Conservation (phyloP, 2,888 invertebrate species). For the Eristalinus sepulchralis region DNA sequence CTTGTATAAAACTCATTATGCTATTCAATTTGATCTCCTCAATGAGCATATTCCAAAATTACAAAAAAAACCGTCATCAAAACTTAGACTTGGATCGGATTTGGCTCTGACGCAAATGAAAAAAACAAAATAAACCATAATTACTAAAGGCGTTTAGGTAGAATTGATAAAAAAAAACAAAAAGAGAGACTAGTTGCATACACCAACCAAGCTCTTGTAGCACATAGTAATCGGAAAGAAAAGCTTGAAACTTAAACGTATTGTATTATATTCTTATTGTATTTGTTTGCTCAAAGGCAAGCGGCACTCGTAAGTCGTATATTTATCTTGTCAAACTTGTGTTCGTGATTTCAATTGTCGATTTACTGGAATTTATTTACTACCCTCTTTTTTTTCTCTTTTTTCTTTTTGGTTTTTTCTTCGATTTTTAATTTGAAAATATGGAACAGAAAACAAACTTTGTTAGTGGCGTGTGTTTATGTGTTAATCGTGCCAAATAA, state of each 20-base stretch:
- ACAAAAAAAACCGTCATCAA: neutral
- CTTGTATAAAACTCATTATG: slow-evolving; percentile 8
- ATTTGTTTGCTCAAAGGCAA: neutral
- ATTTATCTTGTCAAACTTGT: slow-evolving; percentile 26
- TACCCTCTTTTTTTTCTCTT: neutral
- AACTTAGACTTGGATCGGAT: neutral
- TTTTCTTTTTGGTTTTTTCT: no score
- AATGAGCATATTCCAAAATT: neutral
- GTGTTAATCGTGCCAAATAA: slow-evolving; percentile 50
- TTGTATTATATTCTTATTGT: neutral
- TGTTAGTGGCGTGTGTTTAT: slow-evolving; percentile 37
- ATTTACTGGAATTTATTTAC: neutral
- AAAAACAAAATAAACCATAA: neutral
- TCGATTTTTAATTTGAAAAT: slow-evolving; percentile 12
- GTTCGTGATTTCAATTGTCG: neutral
- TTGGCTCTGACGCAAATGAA: neutral
- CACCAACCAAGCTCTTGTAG: slow-evolving; percentile 9
- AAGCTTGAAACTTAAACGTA: neutral
- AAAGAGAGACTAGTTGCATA: neutral
- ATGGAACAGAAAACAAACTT: slow-evolving; percentile 15
- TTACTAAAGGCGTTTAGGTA: slow-evolving; percentile 16
- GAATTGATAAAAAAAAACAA: no score
- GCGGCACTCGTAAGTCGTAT: slow-evolving; percentile 8
- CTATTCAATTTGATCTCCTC: neutral
- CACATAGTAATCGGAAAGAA: slow-evolving; percentile 9